These are phyloP conservation scores for Ornithoptera alexandrae DNA, from an alignment of 2,888 invertebrate genomes.

Conservation along the genomic window DNA sequence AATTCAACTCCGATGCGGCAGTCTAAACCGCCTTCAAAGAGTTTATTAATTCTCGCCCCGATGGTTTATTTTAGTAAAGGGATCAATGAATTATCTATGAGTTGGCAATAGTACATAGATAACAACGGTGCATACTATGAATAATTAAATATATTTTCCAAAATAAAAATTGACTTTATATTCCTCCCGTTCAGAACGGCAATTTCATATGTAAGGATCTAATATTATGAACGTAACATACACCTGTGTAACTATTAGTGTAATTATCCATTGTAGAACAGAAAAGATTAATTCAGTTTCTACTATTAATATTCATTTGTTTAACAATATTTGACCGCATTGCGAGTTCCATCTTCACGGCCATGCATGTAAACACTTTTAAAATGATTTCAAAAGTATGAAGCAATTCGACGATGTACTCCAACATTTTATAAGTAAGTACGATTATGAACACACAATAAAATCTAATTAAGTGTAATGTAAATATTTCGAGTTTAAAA, in stretches of 20 bases:
- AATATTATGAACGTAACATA: too few species aligned
- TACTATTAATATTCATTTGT: background rate
- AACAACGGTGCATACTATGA: too few species aligned
- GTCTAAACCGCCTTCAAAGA: too few species aligned
- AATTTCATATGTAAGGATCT: too few species aligned
- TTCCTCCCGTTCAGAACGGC: too few species aligned
- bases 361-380: background rate
- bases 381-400: background rate
- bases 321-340: slow-evolving; percentile 17
- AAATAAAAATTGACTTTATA: too few species aligned
- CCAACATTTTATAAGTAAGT: background rate
- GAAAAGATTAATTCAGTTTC: background rate
- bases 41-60: too few species aligned
- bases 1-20: too few species aligned
- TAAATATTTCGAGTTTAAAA: background rate
- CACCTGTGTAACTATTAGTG: background rate
- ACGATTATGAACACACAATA: background rate
- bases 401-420: background rate
- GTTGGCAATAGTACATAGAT: too few species aligned
- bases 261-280: background rate
- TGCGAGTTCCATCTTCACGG: slow-evolving; percentile 14
- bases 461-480: background rate
- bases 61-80: too few species aligned
- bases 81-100: too few species aligned
- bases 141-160: too few species aligned